These are phyloP conservation scores for Seriola dumerili DNA, from an alignment of 2,113 vertebrate genomes.

Conservation along the genomic window DNA sequence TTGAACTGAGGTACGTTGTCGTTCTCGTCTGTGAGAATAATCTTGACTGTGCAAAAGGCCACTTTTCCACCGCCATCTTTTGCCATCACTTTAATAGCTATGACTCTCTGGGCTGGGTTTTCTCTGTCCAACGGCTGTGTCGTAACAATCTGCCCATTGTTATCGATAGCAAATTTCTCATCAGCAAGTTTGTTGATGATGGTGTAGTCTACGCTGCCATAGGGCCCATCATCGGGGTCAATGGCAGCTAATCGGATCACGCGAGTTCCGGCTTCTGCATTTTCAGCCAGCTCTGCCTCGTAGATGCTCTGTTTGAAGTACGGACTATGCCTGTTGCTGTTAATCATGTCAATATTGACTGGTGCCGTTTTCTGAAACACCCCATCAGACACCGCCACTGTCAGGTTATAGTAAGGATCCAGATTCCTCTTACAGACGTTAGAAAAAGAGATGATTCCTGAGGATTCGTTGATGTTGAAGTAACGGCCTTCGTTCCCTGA, in stretches of 20 bases:
- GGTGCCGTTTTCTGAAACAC: constrained; percentile 93
- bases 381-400: constrained; percentile 94
- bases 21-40: constrained; percentile 97
- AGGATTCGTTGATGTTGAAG: constrained; percentile 94
- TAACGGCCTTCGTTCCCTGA: constrained; percentile 94
- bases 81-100: constrained; percentile 97
- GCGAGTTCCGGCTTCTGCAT: constrained; percentile 93
- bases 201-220: constrained; percentile 94
- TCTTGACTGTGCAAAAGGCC: constrained; percentile 96
- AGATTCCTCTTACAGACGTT: constrained; percentile 93
- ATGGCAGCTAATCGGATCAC: constrained; percentile 93
- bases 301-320: constrained; percentile 92
- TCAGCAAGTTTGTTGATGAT: constrained; percentile 96
- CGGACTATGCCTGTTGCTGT: constrained; percentile 92
- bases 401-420: constrained; percentile 90
- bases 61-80: constrained; percentile 95
- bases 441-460: constrained; percentile 94
- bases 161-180: constrained; percentile 92
- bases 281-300: constrained; percentile 95
- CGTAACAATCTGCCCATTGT: constrained; percentile 89
- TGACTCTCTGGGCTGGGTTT: constrained; percentile 93
- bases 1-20: constrained; percentile 95
- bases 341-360: constrained; percentile 94
- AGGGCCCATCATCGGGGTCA: constrained; percentile 93
- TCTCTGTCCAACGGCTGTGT: constrained; percentile 93